These are phyloP conservation scores for Eupithecia exiguata DNA, from an alignment of 2,888 invertebrate genomes.

Conservation along the genomic window DNA sequence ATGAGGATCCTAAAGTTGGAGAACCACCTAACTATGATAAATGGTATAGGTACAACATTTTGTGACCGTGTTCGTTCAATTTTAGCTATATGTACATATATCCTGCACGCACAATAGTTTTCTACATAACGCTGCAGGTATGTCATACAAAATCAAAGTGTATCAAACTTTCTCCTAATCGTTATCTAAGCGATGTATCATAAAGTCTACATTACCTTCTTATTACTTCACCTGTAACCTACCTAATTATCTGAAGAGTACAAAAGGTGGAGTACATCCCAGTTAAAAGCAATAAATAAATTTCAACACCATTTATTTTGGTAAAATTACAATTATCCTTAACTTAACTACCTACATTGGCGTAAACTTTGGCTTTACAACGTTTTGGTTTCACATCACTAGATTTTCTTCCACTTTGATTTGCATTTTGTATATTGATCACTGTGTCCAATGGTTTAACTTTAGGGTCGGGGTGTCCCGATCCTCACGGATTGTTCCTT, in stretches of 20 bases:
- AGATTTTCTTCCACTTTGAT: slow-evolving; percentile 46
- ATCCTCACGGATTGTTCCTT: slow-evolving; percentile 51
- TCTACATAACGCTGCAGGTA: neutral
- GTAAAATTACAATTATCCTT: slow-evolving; percentile 53
- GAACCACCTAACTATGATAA: neutral
- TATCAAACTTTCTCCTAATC: slow-evolving; percentile 4
- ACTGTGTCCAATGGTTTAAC: slow-evolving; percentile 45
- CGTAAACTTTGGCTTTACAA: slow-evolving; percentile 53
- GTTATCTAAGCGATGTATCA: slow-evolving; percentile 1
- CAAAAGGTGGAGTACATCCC: slow-evolving; percentile 27
- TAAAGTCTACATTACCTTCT: neutral
- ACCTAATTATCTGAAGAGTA: neutral
- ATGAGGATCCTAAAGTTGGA: neutral
- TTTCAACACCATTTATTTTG: slow-evolving; percentile 44
- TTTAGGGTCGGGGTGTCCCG: slow-evolving; percentile 44
- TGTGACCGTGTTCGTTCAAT: neutral
- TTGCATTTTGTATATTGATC: slow-evolving; percentile 36
- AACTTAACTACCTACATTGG: slow-evolving; percentile 54
- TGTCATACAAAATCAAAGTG: neutral
- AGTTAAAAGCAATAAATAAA: slow-evolving; percentile 37
- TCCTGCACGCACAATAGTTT: neutral
- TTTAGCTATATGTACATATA: neutral
- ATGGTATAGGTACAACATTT: neutral
- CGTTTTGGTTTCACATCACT: slow-evolving; percentile 63
- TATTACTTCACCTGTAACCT: neutral